Evolutionary conservation across 2,888 invertebrate genomes (phyloP), one percentile per base, ranked within the genome.

Genomic region (Byasa hedistus): DNA sequence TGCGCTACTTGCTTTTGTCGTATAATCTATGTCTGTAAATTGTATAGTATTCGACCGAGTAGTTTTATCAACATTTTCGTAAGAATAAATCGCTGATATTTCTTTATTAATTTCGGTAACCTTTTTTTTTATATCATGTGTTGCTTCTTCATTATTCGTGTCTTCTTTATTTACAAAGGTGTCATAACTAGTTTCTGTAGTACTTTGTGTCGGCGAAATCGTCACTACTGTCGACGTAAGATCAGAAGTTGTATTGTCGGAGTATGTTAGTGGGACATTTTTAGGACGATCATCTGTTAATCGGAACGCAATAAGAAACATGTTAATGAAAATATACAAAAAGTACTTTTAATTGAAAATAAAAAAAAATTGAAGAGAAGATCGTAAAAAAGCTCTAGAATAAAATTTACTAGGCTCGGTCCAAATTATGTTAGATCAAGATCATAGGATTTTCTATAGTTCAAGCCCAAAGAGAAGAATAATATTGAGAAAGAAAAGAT

Each of bases 261-360:
- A 79, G 83, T 82, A 75, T 79, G 81, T 86, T 91, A 91, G 87
- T 91, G 85, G 84, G 84, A 86, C 73, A 87, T 83, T 80, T 86
- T 85, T 87, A 87, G 86, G 84, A 82, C 83, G 82, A 78, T 84
- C 89, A 91, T 91, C 91, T 91, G 91, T 91, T 91, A 90, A 91
- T 89, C 74, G 85, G 88, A 89, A 89, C 79, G 79, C 75, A 86
- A 87, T 79, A 87, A 84, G 69, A 81, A 81, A 77, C 78, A 73
- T 71, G 81, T 83, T 85, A 82, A 79, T 77, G 67, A 74, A 74
- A 65, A 64, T 65, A 58, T 36, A 68, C 44, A 58, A 60, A 61
- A 56, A 17, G 27, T 23, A 27, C 23, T 64, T 54, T 54, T 54
- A 54, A 54, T 22, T 2, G 52, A 23, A 22, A 54, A 54, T 44